Evolutionary conservation across 1,140 invertebrate species (phyloP).

Genomic region (Drosophila nikananu): DNA sequence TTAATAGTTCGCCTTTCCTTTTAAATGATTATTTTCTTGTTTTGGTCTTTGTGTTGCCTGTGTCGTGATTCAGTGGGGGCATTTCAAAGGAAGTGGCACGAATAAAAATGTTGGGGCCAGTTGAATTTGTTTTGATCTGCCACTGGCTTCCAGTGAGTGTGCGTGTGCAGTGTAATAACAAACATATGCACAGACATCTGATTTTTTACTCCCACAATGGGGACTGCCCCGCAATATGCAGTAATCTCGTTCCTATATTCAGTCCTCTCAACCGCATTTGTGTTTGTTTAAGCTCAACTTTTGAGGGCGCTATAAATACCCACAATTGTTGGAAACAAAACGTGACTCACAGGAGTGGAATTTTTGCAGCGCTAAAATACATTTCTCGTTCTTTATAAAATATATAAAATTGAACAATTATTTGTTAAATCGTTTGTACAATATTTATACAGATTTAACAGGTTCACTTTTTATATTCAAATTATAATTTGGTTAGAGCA

Average conservation of each 20-base stretch:
- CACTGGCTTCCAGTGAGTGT: conserved; percentile 3
- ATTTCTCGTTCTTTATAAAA: neutral
- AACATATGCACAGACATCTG: conserved; percentile 22
- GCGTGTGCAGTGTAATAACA: conserved; percentile 25
- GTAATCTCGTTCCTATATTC: conserved; percentile 13
- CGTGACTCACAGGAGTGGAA: conserved; percentile 8
- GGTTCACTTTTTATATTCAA: no score
- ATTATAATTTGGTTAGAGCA: no score
- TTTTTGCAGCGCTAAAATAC: neutral
- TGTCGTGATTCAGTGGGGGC: conserved; percentile 33
- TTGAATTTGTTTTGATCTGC: conserved; percentile 34
- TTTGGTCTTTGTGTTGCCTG: conserved; percentile 8
- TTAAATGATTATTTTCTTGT: conserved; percentile 18
- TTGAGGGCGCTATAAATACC: conserved; percentile 20
- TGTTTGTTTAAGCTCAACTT: conserved; percentile 34
- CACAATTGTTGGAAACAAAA: conserved; percentile 1
- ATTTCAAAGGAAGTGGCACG: conserved; percentile 39
- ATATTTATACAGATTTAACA: no score
- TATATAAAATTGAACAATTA: no score
- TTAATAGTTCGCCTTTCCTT: conserved; percentile 58
- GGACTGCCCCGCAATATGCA: conserved; percentile 2
- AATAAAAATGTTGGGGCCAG: conserved; percentile 21
- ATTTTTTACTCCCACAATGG: conserved; percentile 13
- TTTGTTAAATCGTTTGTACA: no score
- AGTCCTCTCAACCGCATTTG: conserved; percentile 10